Evolutionary conservation across 2,797 vertebrate genomes (phyloP).

Genomic region (Acridotheres tristis): DNA sequence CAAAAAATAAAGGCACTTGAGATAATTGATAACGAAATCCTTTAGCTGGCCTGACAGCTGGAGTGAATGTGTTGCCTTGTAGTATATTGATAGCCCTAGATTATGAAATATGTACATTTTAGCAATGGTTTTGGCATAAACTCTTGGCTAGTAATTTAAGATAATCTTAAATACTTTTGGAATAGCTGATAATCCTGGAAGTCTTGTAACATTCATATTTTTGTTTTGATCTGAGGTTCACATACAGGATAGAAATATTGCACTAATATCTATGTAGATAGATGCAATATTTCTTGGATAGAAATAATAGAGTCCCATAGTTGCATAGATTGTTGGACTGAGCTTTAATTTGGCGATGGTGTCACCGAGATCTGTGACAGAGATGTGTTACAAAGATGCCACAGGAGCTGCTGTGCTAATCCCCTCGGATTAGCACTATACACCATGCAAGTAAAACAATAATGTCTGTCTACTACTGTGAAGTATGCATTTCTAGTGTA

Average conservation of each 20-base stretch:
- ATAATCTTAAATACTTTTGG: not conserved
- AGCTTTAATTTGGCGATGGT: not conserved
- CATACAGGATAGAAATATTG: not conserved
- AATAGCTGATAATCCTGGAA: not conserved
- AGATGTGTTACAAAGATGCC: not conserved
- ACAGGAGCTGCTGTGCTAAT: not conserved
- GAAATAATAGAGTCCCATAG: not conserved
- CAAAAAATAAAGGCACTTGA: not conserved
- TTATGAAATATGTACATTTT: not conserved
- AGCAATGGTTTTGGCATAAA: not conserved
- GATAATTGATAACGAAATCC: not conserved
- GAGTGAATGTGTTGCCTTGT: not conserved
- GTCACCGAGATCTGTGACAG: not conserved
- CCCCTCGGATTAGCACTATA: not conserved
- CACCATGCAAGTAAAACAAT: not conserved
- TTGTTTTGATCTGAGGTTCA: not conserved
- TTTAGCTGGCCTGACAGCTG: not conserved
- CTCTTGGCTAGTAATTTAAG: not conserved
- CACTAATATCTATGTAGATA: not conserved
- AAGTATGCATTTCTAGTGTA: not conserved
- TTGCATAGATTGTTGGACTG: not conserved
- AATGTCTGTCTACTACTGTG: not conserved
- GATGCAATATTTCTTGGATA: not conserved
- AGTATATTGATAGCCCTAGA: not conserved
- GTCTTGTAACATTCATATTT: not conserved